Evolutionary conservation across 2,888 invertebrate genomes (phyloP).

Genomic region (Metopia argyrocephala): DNA sequence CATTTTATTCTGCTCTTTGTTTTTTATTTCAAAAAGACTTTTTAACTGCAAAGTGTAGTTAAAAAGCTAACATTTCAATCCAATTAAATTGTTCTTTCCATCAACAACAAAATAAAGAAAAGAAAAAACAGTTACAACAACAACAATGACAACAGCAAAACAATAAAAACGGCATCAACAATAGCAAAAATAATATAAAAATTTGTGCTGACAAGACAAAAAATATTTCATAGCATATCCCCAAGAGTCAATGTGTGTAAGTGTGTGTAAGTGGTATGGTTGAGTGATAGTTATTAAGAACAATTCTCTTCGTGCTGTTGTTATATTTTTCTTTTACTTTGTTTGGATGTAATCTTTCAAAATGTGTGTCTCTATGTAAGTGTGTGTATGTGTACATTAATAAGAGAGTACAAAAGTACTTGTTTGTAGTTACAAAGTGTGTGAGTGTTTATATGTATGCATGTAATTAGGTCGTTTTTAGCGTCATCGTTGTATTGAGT

Average conservation of each 20-base stretch:
- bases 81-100: conserved; percentile 63
- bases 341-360: not conserved
- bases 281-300: conserved; percentile 44
- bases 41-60: conserved; percentile 60
- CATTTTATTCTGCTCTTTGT: too few relatives aligned
- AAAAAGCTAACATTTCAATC: conserved; percentile 64
- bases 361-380: not conserved
- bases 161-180: not conserved
- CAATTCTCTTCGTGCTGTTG: conserved; percentile 45
- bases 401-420: not conserved
- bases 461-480: conserved; percentile 65
- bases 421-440: not conserved
- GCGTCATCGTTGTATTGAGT: conserved; percentile 63
- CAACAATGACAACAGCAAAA: conserved; percentile 34
- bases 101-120: conserved; percentile 7
- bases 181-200: conserved; percentile 23
- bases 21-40: conserved; percentile 25
- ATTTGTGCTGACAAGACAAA: conserved; percentile 55
- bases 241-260: conserved; percentile 27
- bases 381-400: conserved; percentile 15
- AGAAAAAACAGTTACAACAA: conserved; percentile 18
- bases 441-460: conserved; percentile 9
- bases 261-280: not conserved
- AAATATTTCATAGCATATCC: not conserved
- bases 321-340: conserved; percentile 32